phyloP scores from a whole-genome alignment of 2,113 vertebrate genomes.

The Eptesicus fuscus region DNA sequence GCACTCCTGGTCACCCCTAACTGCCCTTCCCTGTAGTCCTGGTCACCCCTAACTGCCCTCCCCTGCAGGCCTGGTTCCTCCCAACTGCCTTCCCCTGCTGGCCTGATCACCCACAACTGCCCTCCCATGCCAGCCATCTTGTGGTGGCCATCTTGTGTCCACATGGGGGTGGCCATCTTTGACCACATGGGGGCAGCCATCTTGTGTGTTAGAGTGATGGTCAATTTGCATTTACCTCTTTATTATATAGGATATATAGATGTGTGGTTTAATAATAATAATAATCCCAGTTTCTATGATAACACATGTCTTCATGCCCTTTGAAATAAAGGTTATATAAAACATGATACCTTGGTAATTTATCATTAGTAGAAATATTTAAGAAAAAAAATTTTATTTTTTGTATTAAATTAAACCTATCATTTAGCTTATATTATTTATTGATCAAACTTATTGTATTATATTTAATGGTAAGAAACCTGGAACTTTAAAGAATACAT shows the following conservation, averaged over 20 bases:
- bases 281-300: neutral
- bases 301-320: neutral
- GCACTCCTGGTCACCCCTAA: too few species aligned
- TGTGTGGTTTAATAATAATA: neutral
- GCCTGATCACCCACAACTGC: too few species aligned
- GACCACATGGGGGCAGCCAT: too few species aligned
- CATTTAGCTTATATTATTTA: neutral
- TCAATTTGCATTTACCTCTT: too few species aligned
- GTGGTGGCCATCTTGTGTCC: too few species aligned
- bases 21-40: too few species aligned
- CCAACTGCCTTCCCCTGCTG: too few species aligned
- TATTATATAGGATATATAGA: too few species aligned
- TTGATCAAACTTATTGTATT: neutral
- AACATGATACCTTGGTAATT: neutral
- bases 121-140: too few species aligned
- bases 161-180: too few species aligned
- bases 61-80: rapidly evolving
- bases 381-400: neutral
- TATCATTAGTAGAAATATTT: neutral
- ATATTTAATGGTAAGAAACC: neutral
- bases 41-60: too few species aligned
- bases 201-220: too few species aligned
- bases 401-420: neutral
- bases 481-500: neutral
- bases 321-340: neutral